Evolutionary conservation across 2,113 vertebrate genomes (phyloP).

Genomic region (Cynopterus brachyotis): DNA sequence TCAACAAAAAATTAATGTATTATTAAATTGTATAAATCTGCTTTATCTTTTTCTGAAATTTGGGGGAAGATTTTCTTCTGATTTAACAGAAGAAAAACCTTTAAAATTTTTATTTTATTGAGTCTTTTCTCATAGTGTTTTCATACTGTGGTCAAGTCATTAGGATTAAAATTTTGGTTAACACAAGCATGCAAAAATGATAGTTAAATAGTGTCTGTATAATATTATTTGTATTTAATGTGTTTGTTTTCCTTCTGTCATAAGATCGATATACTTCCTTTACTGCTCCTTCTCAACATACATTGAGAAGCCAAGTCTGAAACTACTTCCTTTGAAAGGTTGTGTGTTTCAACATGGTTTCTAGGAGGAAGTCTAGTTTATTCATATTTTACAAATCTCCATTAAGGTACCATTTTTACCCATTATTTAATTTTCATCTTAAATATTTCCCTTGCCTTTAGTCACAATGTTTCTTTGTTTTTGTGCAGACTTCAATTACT

Average conservation of each 20-base stretch:
- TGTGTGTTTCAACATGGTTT: neutral
- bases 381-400: neutral
- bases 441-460: neutral
- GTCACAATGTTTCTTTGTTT: neutral
- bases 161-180: neutral
- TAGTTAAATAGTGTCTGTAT: neutral
- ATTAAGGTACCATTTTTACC: neutral
- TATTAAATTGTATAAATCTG: neutral
- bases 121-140: neutral
- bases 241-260: neutral
- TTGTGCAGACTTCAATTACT: neutral
- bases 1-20: neutral
- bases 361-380: neutral
- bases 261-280: neutral
- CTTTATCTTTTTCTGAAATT: neutral
- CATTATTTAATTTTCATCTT: neutral
- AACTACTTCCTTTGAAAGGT: neutral
- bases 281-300: neutral
- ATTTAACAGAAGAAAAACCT: neutral
- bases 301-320: neutral
- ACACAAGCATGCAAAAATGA: neutral
- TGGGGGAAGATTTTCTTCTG: neutral
- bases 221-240: neutral
- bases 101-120: neutral
- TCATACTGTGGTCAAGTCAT: neutral